Evolutionary conservation across 2,113 vertebrate species (phyloP).

Genomic region (Steatornis caripensis): DNA sequence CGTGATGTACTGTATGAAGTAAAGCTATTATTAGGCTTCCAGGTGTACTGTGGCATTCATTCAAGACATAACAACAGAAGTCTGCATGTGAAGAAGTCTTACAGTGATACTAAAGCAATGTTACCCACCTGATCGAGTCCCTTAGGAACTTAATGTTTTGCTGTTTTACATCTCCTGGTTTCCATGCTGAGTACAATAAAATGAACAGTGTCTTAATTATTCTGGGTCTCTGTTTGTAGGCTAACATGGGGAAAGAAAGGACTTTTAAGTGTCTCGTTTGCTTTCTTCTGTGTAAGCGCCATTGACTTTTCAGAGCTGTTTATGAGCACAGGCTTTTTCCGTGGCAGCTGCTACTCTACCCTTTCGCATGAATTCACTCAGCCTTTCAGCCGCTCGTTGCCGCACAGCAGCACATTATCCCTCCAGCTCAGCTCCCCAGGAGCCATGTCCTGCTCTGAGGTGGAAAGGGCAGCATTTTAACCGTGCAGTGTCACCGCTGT

Average conservation of each 20-base stretch:
- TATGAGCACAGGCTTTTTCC: not conserved
- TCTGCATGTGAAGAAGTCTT: constrained; percentile 49
- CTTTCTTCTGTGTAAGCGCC: not conserved
- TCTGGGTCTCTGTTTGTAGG: constrained; percentile 38
- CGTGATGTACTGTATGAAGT: constrained; percentile 1
- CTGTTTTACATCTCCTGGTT: constrained; percentile 56
- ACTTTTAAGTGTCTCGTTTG: not conserved
- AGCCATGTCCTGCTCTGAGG: not conserved
- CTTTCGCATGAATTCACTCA: not conserved
- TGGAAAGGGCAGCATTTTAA: not conserved
- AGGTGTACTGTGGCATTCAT: constrained; percentile 22
- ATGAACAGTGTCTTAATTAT: constrained; percentile 47
- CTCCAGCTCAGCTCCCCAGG: not conserved
- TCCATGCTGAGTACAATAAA: constrained; percentile 58
- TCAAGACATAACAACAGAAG: not conserved
- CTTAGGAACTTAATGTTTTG: constrained; percentile 50
- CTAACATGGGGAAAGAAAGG: not conserved
- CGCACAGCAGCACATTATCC: not conserved
- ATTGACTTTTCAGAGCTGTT: not conserved
- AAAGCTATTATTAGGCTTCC: constrained; percentile 26
- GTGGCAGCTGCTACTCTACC: not conserved
- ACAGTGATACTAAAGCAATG: constrained; percentile 5
- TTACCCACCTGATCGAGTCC: not conserved
- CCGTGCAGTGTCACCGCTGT: not conserved
- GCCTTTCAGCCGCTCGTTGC: not conserved